Evolutionary conservation across 2,113 vertebrate genomes (phyloP).

Genomic region (Brienomyrus longianalis): DNA sequence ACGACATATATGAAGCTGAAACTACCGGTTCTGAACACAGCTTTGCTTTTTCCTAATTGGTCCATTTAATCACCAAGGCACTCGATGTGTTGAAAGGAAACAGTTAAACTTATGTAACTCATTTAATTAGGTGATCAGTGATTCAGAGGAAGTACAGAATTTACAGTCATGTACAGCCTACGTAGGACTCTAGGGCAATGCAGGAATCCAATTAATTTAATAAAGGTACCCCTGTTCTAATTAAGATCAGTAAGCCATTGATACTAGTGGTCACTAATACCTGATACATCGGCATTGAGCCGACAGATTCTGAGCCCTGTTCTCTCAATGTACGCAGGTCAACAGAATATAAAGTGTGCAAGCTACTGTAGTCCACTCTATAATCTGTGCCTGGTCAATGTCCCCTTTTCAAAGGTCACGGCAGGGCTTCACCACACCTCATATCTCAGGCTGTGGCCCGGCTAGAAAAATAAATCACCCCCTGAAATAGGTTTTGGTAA

Average conservation of each 20-base stretch:
- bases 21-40: not conserved
- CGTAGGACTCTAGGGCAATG: not conserved
- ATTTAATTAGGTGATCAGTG: not conserved
- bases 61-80: not conserved
- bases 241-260: not conserved
- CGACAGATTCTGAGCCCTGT: not conserved
- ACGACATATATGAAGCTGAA: not conserved
- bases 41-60: not conserved
- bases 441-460: not conserved
- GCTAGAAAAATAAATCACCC: not conserved
- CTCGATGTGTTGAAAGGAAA: not conserved
- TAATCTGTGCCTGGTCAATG: not conserved
- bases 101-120: not conserved
- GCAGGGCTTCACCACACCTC: not conserved
- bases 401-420: not conserved
- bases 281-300: not conserved
- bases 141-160: not conserved
- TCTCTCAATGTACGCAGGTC: not conserved
- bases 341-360: not conserved
- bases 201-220: not conserved
- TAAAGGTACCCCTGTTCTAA: not conserved
- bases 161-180: not conserved
- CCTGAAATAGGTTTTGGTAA: not conserved
- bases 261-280: not conserved
- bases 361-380: not conserved